Evolutionary conservation across 2,113 vertebrate species (phyloP).

Genomic region (human (Homo sapiens)): GRCh38 chr3:85338501-85339000

Average conservation of each 20-base stretch:
- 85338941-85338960: not conserved
- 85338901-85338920: not conserved
- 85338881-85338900: not conserved
- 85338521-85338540: not conserved
- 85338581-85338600: not conserved
- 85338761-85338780: not conserved
- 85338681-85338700: not conserved
- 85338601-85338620: not conserved
- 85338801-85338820: not conserved
- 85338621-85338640: not conserved
- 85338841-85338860: not conserved
- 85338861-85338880: not conserved
- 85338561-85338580: not conserved
- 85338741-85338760: not conserved
- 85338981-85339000: not conserved
- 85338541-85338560: not conserved
- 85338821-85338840: not conserved
- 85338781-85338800: not conserved
- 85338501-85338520: not conserved
- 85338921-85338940: not conserved
- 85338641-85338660: not conserved
- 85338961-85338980: not conserved
- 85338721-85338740: not conserved
- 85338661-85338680: not conserved
- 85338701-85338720: not conserved